Percentiles rank a stretch among this genome's conserved stretches.
These are phyloP conservation scores for Geopemphigus sp. DNA, from an alignment of 1,140 invertebrate species.

Conservation along the genomic window DNA sequence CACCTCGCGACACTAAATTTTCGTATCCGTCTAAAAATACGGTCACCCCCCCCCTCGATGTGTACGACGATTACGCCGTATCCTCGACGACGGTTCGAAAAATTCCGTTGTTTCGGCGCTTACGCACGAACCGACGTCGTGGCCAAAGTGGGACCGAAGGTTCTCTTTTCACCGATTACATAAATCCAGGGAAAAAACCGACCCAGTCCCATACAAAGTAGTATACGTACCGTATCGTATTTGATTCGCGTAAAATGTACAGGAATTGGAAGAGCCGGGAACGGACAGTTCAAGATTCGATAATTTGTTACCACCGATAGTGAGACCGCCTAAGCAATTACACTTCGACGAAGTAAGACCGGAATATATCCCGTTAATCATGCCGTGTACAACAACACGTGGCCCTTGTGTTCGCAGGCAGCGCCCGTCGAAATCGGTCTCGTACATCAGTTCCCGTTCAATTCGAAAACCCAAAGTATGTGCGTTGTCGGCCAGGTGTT, in stretches of 20 bases:
- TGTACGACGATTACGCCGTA: no score
- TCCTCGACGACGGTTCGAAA: no score
- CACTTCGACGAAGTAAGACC: slow-evolving; percentile 12
- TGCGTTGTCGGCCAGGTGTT: slow-evolving; percentile 80
- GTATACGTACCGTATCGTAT: neutral
- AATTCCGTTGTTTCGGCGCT: no score
- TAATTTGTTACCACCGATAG: slow-evolving; percentile 79
- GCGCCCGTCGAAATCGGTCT: slow-evolving; percentile 69
- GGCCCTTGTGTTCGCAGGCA: slow-evolving; percentile 39
- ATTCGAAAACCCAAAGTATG: slow-evolving; percentile 84
- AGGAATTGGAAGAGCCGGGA: slow-evolving; percentile 81
- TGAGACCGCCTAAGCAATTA: slow-evolving; percentile 62
- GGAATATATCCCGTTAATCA: neutral
- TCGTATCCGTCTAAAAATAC: no score
- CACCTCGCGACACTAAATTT: no score
- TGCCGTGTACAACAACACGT: no score
- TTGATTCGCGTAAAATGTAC: neutral
- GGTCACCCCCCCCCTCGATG: no score
- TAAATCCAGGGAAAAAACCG: no score
- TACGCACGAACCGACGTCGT: no score
- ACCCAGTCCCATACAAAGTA: no score
- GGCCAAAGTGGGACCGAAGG: no score
- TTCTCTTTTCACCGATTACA: no score
- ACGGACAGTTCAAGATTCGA: slow-evolving; percentile 78
- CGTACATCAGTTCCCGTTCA: slow-evolving; percentile 85